Evolutionary conservation across 2,797 vertebrate genomes (phyloP).

Genomic region (Kryptopterus vitreolus): DNA sequence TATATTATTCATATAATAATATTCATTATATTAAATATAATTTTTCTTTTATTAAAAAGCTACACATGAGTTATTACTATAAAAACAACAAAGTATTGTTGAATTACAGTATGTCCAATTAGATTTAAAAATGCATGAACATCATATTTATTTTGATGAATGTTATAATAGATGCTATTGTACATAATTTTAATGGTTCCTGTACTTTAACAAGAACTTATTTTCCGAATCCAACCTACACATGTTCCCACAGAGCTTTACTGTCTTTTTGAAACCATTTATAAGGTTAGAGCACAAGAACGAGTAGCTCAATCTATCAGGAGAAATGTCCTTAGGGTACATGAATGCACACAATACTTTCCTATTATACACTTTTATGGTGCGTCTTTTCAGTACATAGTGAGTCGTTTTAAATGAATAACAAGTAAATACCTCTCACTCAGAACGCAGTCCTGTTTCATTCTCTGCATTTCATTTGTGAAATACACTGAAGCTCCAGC

Average conservation of each 20-base stretch:
- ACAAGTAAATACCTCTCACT: constrained; percentile 7
- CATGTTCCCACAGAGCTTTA: neutral
- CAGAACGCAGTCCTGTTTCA: neutral
- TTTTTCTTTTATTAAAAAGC: neutral
- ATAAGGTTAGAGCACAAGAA: neutral
- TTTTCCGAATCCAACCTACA: neutral
- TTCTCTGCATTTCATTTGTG: constrained; percentile 23
- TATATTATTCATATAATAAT: too few species aligned
- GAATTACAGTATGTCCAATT: neutral
- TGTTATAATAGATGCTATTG: neutral
- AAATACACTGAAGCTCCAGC: neutral
- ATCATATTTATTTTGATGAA: neutral
- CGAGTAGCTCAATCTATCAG: neutral
- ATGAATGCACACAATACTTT: constrained; percentile 15
- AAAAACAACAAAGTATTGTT: neutral
- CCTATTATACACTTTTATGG: neutral
- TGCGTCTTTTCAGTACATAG: neutral
- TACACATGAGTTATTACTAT: neutral
- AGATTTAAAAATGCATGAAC: neutral
- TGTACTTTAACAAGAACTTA: neutral
- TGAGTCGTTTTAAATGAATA: neutral
- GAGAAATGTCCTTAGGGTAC: neutral
- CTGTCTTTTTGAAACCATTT: neutral
- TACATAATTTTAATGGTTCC: neutral
- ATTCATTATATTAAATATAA: too few species aligned